Percentiles rank a stretch among this genome's conserved stretches.
phyloP scores from a whole-genome alignment of 2,113 vertebrate genomes.

The Hippocampus comes region DNA sequence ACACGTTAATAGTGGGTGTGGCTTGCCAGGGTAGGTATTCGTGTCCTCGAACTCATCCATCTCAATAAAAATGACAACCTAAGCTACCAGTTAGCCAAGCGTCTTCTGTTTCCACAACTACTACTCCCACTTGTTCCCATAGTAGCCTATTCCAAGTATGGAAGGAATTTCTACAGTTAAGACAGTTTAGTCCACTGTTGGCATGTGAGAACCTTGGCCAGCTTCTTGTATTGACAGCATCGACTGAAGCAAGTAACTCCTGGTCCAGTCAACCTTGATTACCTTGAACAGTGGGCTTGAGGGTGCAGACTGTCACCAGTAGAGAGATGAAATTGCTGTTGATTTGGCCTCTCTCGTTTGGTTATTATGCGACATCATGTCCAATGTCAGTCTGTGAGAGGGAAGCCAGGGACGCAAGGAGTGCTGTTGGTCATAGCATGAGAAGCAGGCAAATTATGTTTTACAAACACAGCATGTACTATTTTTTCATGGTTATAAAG shows the following conservation, averaged over 20 bases:
- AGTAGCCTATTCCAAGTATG: neutral
- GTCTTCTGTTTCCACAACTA: too few species aligned
- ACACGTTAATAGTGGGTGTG: too few species aligned
- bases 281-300: constrained; percentile 4
- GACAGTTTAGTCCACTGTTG: neutral
- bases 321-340: constrained; percentile 6
- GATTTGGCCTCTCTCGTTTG: constrained; percentile 15
- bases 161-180: neutral
- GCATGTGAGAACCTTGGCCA: neutral
- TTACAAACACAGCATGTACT: neutral
- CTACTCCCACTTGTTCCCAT: too few species aligned
- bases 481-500: too few species aligned
- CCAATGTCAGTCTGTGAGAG: constrained; percentile 32
- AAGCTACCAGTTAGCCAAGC: too few species aligned
- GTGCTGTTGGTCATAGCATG: neutral
- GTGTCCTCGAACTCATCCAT: too few species aligned
- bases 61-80: too few species aligned
- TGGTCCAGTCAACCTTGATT: neutral
- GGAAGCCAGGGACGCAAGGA: neutral
- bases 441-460: neutral
- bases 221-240: neutral
- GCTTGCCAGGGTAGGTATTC: too few species aligned
- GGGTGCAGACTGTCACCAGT: constrained; percentile 11
- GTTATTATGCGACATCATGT: constrained; percentile 34
- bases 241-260: constrained; percentile 2